Base-by-base conservation (phyloP, 2,797 vertebrate species). In the Gallirallus australis region DNA sequence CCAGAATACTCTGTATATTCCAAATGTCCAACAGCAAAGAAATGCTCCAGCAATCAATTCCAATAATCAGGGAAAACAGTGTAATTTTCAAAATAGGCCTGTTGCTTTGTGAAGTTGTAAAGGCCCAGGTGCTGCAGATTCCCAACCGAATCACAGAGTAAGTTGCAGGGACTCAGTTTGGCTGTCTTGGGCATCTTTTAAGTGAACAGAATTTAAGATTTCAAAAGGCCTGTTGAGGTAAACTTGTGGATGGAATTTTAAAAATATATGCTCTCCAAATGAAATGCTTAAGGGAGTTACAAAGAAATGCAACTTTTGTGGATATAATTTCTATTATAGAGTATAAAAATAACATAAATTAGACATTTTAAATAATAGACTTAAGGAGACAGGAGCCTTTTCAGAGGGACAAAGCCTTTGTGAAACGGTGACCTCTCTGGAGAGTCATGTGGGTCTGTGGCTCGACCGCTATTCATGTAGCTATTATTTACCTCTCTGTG, bases 401-500 rank as follows among this genome's bases (percentile, higher is more conserved):
- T 91, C 71, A 91, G 40, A 90, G 21, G 69, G 82, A 91, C 92
- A 92, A 89, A 83, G 88, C 65, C 83, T 90, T 70, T 37, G 57
- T 84, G 82, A 94, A 96, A 64, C 0, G 0, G 42, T 82, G 79
- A 93, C 78, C 68, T 90, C 85, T 94, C 68, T 18, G 81, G 10
- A 81, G 75, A 85, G 66, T 50, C 78, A 76, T 86, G 83, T 2
- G 6, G 35, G 54, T 84, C 90, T 89, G 53, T 75, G 79, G 59
- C 80, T 86, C 5, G 7, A 92, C 69, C 93, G 71, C 79, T 90
- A 83, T 94, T 97, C 76, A 95, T 82, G 84, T 76, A 90, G 78
- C 92, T 94, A 89, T 97, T 96, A 96, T 94, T 96, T 80, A 91
- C 90, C 92, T 86, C 69, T 94, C 88, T 92, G 60, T 85, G 82